Evolutionary conservation across 2,113 vertebrate genomes (phyloP).

Genomic region (Plecotus auritus): DNA sequence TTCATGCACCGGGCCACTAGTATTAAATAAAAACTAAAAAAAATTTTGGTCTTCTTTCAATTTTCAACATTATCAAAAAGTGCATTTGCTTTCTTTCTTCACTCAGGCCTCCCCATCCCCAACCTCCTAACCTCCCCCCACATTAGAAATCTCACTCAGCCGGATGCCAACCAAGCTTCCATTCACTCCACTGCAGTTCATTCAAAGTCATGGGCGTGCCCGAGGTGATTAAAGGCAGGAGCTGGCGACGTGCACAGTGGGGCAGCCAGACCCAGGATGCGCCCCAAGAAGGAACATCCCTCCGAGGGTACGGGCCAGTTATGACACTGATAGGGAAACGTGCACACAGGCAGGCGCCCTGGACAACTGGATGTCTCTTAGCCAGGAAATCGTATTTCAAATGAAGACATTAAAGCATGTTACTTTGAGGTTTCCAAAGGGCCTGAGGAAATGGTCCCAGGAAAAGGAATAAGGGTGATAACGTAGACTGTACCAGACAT

Average conservation of each 20-base stretch:
- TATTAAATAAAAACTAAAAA: background rate
- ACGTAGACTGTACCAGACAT: background rate
- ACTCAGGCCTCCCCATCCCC: background rate
- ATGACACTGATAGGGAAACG: background rate
- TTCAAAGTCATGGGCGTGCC: background rate
- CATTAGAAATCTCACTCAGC: background rate
- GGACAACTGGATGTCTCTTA: background rate
- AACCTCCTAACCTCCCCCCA: too few relatives aligned
- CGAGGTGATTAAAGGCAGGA: background rate
- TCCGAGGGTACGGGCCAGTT: background rate
- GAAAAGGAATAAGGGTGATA: background rate
- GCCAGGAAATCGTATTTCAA: background rate
- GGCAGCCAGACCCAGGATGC: rapidly evolving
- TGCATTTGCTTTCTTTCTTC: background rate
- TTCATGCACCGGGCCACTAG: too few relatives aligned
- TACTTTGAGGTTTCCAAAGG: background rate
- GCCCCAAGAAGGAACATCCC: background rate
- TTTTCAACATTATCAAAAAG: background rate
- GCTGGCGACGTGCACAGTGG: background rate
- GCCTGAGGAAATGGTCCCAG: background rate
- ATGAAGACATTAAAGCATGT: background rate
- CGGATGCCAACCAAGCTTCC: background rate
- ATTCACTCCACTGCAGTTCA: background rate
- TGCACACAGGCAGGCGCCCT: background rate
- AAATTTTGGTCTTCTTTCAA: background rate